Conservation (phyloP, 2,888 invertebrate species). For the Lochmaea crataegi region DNA sequence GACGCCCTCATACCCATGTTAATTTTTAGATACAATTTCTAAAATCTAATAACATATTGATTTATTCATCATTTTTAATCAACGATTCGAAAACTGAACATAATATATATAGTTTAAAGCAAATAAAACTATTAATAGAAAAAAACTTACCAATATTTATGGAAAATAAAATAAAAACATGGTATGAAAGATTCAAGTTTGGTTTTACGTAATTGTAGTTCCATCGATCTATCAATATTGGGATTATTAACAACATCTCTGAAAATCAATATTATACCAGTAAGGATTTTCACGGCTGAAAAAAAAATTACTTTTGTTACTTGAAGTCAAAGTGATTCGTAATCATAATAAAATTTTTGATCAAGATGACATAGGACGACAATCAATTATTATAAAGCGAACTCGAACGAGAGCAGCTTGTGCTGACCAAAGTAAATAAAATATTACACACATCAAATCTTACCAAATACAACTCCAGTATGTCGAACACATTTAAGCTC, state of each 20-base stretch:
- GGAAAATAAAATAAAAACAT: constrained; percentile 35
- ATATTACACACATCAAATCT: not conserved
- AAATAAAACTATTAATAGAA: not conserved
- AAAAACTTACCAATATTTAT: constrained; percentile 35
- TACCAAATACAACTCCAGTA: constrained; percentile 40
- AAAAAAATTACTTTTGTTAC: not conserved
- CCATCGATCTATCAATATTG: not conserved
- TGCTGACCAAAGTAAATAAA: no score
- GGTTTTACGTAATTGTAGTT: constrained; percentile 12
- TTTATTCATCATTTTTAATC: no score
- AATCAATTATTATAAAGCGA: no score
- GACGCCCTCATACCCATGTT: no score
- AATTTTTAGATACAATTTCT: no score
- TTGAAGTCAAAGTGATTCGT: no score
- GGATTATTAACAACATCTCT: constrained; percentile 19
- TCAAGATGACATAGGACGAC: no score
- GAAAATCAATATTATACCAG: constrained; percentile 30
- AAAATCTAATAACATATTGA: no score
- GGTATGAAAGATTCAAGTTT: constrained; percentile 25
- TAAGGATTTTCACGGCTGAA: constrained; percentile 34
- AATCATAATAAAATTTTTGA: no score
- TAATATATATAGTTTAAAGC: no score
- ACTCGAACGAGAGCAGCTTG: no score
- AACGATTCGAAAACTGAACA: no score
- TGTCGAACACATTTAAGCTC: constrained; percentile 30